Conservation (phyloP, 1,140 invertebrate genomes). For the Stenopsyche tienmushanensis region DNA sequence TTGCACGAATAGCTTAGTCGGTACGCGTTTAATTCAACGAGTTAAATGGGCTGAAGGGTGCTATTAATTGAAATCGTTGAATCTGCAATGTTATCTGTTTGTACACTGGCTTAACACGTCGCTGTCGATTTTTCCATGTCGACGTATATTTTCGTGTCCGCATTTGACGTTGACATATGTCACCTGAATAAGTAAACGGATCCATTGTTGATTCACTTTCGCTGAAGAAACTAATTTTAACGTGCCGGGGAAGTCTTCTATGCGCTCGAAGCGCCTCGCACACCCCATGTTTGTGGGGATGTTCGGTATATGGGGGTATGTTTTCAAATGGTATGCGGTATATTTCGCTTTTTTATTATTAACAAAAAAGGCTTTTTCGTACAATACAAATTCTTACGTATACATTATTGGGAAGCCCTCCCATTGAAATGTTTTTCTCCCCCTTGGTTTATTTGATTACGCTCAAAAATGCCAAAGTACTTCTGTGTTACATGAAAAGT, state of each 20-base stretch:
- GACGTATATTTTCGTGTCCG: neutral
- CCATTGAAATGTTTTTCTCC: neutral
- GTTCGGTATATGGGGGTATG: neutral
- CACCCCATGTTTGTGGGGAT: neutral
- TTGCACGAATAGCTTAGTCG: no score
- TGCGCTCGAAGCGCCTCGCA: no score
- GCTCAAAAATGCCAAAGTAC: no score
- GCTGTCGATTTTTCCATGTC: neutral
- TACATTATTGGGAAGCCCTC: neutral
- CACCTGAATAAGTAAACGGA: neutral
- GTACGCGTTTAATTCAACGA: no score
- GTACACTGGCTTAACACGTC: no score
- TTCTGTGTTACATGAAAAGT: no score
- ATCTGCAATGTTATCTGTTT: no score
- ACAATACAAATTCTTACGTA: no score
- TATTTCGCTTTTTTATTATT: neutral
- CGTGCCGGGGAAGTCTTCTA: neutral
- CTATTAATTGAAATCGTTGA: no score
- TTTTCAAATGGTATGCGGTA: neutral
- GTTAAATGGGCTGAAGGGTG: no score
- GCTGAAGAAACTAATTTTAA: slow-evolving; percentile 12
- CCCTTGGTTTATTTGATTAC: no score
- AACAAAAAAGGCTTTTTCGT: neutral
- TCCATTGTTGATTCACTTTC: neutral
- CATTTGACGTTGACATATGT: slow-evolving; percentile 14